Percentiles rank a stretch among this genome's conserved stretches.
phyloP scores from a whole-genome alignment of 2,113 vertebrate species.

The Ammodytes marinus region DNA sequence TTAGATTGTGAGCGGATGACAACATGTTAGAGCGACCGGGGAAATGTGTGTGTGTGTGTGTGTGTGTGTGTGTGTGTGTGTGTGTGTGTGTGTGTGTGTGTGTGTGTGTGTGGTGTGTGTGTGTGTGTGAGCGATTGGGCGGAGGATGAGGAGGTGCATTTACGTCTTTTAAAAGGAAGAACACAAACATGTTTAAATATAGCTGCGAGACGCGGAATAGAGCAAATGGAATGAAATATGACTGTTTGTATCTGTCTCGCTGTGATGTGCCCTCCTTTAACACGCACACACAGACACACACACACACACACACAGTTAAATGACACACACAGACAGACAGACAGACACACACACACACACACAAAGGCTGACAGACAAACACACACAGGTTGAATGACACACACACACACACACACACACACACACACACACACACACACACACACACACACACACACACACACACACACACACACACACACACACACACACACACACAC shows the following conservation, averaged over 20 bases:
- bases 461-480: slow-evolving; percentile 15
- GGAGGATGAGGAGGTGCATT: slow-evolving; percentile 43
- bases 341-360: slow-evolving; percentile 31
- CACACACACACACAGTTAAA: slow-evolving; percentile 26
- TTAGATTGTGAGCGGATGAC: slow-evolving; percentile 71
- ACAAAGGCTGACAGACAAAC: not conserved
- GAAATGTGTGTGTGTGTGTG: too few species aligned
- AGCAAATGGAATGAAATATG: slow-evolving; percentile 67
- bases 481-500: slow-evolving; percentile 48
- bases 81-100: too few species aligned
- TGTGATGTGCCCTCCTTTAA: slow-evolving; percentile 68
- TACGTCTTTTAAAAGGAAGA: slow-evolving; percentile 59
- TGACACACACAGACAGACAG: slow-evolving; percentile 36
- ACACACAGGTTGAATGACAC: slow-evolving; percentile 71
- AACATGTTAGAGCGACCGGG: slow-evolving; percentile 51
- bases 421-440: slow-evolving; percentile 42
- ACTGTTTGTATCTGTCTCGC: slow-evolving; percentile 55
- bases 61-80: too few species aligned
- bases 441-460: slow-evolving; percentile 41
- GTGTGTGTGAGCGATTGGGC: too few species aligned
- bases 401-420: slow-evolving; percentile 34
- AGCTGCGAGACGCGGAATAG: slow-evolving; percentile 55
- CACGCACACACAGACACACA: slow-evolving; percentile 25
- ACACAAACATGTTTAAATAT: slow-evolving; percentile 78
- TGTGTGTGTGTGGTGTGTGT: too few species aligned